These are phyloP conservation scores for Habroteleia sp. DNA, from an alignment of 2,888 invertebrate genomes.

Conservation along the genomic window DNA sequence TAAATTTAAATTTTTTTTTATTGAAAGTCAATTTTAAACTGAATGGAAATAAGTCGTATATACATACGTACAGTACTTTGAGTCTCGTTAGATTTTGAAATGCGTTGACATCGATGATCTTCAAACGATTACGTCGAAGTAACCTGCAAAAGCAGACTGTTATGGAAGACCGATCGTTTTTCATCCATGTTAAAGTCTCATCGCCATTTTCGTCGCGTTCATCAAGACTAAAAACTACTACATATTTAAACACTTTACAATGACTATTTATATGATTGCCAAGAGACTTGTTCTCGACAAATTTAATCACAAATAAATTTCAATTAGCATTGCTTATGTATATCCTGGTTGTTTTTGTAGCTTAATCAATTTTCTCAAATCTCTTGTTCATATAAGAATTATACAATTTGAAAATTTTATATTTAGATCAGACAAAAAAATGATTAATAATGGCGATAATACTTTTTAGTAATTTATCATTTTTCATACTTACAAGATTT, in stretches of 20 bases:
- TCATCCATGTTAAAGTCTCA: slow-evolving; percentile 62
- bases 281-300: slow-evolving; percentile 26
- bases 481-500: slow-evolving; percentile 89
- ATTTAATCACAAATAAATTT: slow-evolving; percentile 36
- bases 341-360: too few relatives aligned
- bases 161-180: slow-evolving; percentile 55
- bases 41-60: slow-evolving; percentile 14
- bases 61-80: slow-evolving; percentile 91
- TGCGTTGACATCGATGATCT: slow-evolving; percentile 88
- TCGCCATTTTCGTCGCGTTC: slow-evolving; percentile 62
- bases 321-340: slow-evolving; percentile 8
- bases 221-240: slow-evolving; percentile 38
- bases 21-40: not conserved
- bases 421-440: too few relatives aligned
- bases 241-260: slow-evolving; percentile 49
- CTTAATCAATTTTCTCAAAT: not conserved
- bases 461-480: not conserved
- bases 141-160: slow-evolving; percentile 84
- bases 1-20: not conserved
- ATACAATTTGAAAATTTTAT: too few relatives aligned
- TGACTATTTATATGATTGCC: slow-evolving; percentile 34
- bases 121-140: slow-evolving; percentile 92
- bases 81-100: slow-evolving; percentile 90
- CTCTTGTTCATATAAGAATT: too few relatives aligned
- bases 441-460: too few relatives aligned